phyloP scores from a whole-genome alignment of 2,888 invertebrate species.

The Dryobota labecula region DNA sequence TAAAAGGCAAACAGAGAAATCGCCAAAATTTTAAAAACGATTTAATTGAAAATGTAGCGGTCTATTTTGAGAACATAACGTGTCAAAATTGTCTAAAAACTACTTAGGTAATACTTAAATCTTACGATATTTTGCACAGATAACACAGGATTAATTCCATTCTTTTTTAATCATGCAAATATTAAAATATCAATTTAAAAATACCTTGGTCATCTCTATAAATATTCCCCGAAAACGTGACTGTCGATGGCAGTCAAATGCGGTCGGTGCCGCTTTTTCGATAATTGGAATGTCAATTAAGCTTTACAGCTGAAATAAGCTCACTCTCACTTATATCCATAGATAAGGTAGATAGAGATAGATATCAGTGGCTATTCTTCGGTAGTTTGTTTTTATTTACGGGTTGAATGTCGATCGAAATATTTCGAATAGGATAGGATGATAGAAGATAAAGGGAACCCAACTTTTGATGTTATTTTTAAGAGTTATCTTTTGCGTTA shows the following conservation, averaged over 20 bases:
- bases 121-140: neutral
- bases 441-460: neutral
- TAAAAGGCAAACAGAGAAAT: too few species aligned
- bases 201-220: neutral
- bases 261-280: constrained; percentile 38
- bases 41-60: too few species aligned
- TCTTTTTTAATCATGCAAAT: too few species aligned
- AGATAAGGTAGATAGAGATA: neutral
- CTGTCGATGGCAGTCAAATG: constrained; percentile 22
- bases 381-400: neutral
- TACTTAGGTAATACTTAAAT: neutral
- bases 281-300: constrained; percentile 54
- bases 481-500: too few species aligned
- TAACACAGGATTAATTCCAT: too few species aligned
- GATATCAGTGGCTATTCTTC: neutral
- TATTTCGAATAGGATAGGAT: neutral
- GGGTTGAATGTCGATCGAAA: neutral
- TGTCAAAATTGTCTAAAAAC: neutral
- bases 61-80: neutral
- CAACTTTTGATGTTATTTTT: neutral
- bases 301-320: constrained; percentile 31
- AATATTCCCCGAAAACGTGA: constrained; percentile 10
- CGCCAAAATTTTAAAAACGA: too few species aligned
- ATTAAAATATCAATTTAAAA: neutral
- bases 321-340: constrained; percentile 23